Percentiles rank a stretch among this genome's conserved stretches.
Conservation (phyloP, 2,113 vertebrate species). For the Serilophus lunatus region DNA sequence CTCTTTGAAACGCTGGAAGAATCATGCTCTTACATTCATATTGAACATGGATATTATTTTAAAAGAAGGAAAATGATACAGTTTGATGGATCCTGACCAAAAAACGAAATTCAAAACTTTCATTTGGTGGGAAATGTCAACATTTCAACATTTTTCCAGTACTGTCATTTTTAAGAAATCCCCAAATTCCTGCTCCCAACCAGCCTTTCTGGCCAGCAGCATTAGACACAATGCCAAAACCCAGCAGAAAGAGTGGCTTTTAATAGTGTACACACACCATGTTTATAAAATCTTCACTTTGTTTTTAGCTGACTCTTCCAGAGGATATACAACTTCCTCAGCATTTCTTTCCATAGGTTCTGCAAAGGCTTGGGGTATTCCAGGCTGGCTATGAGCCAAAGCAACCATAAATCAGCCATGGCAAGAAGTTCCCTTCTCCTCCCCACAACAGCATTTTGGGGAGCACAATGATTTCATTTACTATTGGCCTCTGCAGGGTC, state of each 20-base stretch:
- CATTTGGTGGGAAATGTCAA: conserved; percentile 30
- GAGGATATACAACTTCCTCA: background rate
- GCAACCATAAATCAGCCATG: background rate
- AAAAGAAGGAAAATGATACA: background rate
- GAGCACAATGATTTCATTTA: background rate
- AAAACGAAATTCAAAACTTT: background rate
- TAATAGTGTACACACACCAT: background rate
- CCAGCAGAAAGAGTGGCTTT: background rate
- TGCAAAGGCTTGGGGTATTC: background rate
- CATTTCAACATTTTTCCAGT: conserved; percentile 17
- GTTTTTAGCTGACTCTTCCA: background rate
- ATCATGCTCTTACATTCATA: background rate
- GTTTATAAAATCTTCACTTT: background rate
- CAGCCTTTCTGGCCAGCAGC: background rate
- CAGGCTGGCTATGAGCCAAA: background rate
- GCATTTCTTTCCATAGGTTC: background rate
- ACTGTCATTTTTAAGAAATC: conserved; percentile 40
- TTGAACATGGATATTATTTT: background rate
- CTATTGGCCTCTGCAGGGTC: background rate
- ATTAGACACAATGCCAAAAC: background rate
- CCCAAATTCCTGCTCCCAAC: background rate
- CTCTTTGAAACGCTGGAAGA: background rate
- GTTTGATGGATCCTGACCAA: background rate
- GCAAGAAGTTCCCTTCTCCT: background rate
- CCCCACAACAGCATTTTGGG: background rate